Percentiles rank a stretch among this genome's conserved stretches.
These are phyloP conservation scores for Tiliacea citrago DNA, from an alignment of 2,888 invertebrate genomes.

Conservation along the genomic window DNA sequence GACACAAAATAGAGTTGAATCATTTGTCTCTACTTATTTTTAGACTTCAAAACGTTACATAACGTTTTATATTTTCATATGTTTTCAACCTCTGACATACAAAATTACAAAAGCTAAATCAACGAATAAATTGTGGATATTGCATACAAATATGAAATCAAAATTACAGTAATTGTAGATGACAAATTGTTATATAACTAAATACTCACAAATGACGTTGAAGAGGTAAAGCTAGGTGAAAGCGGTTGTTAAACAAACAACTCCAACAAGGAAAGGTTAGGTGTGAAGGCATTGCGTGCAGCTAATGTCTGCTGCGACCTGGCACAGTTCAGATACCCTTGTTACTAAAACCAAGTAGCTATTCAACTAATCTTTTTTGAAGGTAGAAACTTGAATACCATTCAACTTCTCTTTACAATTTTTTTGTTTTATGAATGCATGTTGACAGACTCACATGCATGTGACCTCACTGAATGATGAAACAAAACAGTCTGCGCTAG, in stretches of 20 bases:
- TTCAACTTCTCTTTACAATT: conserved; percentile 20
- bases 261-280: conserved; percentile 52
- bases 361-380: conserved; percentile 13
- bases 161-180: not conserved
- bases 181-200: conserved; percentile 17
- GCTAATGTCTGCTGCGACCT: conserved; percentile 51
- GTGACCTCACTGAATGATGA: conserved; percentile 29
- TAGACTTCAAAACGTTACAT: conserved; percentile 19
- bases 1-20: conserved; percentile 40
- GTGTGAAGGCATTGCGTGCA: conserved; percentile 63
- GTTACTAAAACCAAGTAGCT: conserved; percentile 33
- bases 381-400: conserved; percentile 38
- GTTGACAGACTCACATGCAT: conserved; percentile 29
- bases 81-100: not conserved
- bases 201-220: conserved; percentile 4
- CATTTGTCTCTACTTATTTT: conserved; percentile 39
- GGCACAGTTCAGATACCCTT: conserved; percentile 54
- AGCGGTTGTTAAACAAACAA: conserved; percentile 33
- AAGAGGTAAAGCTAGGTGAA: conserved; percentile 30
- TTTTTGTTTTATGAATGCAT: conserved; percentile 22
- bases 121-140: not conserved
- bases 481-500: conserved; percentile 34
- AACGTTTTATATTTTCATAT: conserved; percentile 14
- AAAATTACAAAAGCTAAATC: conserved; percentile 18
- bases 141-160: conserved; percentile 14